Percentiles rank a stretch among this genome's conserved stretches.
These are phyloP conservation scores for Brachypalpus laphriformis DNA, from an alignment of 2,888 invertebrate species.

Conservation along the genomic window DNA sequence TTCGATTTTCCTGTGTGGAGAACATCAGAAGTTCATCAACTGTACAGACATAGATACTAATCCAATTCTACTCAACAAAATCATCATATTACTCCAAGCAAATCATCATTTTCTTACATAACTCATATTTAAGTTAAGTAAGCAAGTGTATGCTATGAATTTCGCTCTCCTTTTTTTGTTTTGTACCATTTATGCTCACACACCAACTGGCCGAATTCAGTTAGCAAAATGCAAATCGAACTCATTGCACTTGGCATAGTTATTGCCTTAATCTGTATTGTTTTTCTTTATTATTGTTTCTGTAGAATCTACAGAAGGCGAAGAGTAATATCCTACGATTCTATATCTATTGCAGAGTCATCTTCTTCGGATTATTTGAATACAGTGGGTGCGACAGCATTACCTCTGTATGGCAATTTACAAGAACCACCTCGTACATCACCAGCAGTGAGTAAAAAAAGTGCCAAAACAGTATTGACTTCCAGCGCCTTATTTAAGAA, in stretches of 20 bases:
- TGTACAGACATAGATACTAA: no score
- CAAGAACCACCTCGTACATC: slow-evolving; percentile 25
- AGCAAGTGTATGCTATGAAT: neutral
- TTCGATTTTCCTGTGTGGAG: neutral
- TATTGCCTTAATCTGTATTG: slow-evolving; percentile 31
- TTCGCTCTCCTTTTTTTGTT: neutral
- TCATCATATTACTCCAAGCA: neutral
- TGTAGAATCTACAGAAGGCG: slow-evolving; percentile 37
- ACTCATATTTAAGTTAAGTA: neutral
- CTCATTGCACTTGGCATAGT: slow-evolving; percentile 17
- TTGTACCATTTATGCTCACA: neutral
- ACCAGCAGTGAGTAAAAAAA: slow-evolving; percentile 34
- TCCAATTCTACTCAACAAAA: neutral
- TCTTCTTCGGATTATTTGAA: slow-evolving; percentile 24
- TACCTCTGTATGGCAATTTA: slow-evolving; percentile 12
- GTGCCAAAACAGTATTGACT: slow-evolving; percentile 72
- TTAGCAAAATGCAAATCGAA: slow-evolving; percentile 45
- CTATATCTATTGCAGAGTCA: slow-evolving; percentile 63
- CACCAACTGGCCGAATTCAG: neutral
- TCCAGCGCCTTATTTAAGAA: slow-evolving; percentile 75
- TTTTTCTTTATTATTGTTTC: slow-evolving; percentile 30
- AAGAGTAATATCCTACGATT: slow-evolving; percentile 40
- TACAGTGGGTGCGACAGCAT: slow-evolving; percentile 7
- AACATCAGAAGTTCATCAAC: neutral
- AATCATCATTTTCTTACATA: neutral